phyloP scores from a whole-genome alignment of 2,888 invertebrate genomes.

The Parnassius smintheus region DNA sequence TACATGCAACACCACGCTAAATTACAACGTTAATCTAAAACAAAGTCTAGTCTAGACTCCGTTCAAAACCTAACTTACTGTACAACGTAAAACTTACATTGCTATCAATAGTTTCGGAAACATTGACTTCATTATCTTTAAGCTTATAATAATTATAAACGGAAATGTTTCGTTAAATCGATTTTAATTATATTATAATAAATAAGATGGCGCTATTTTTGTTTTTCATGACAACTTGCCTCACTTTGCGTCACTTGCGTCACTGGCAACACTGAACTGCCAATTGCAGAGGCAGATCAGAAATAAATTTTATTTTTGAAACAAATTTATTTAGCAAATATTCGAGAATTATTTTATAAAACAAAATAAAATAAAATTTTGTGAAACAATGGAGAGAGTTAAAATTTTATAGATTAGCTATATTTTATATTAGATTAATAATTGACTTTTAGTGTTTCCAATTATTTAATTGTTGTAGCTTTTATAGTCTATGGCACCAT shows the following conservation, averaged over 20 bases:
- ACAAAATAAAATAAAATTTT: too few species aligned
- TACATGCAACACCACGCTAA: conserved; percentile 37
- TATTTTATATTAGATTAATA: too few species aligned
- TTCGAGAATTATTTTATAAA: too few species aligned
- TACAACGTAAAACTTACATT: conserved; percentile 39
- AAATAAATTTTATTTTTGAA: conserved; percentile 10
- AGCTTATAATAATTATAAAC: conserved; percentile 26
- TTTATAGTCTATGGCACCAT: conserved; percentile 51
- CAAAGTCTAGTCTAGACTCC: conserved; percentile 32
- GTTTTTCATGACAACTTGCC: conserved; percentile 11
- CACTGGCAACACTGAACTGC: conserved; percentile 23
- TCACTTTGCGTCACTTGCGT: conserved; percentile 13
- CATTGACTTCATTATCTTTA: conserved; percentile 24
- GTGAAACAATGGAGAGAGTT: too few species aligned
- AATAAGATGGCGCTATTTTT: conserved; percentile 35
- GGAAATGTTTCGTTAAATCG: conserved; percentile 25
- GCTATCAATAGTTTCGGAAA: conserved; percentile 24
- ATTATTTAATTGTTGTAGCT: conserved; percentile 1
- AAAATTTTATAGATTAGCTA: too few species aligned
- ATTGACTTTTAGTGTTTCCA: background rate
- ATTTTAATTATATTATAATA: conserved; percentile 22
- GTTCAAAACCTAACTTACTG: conserved; percentile 42
- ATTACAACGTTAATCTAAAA: conserved; percentile 33
- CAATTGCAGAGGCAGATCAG: conserved; percentile 7
- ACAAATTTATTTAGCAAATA: too few species aligned